These are phyloP conservation scores for Zophobas morio DNA, from an alignment of 1,140 invertebrate species.

Conservation along the genomic window DNA sequence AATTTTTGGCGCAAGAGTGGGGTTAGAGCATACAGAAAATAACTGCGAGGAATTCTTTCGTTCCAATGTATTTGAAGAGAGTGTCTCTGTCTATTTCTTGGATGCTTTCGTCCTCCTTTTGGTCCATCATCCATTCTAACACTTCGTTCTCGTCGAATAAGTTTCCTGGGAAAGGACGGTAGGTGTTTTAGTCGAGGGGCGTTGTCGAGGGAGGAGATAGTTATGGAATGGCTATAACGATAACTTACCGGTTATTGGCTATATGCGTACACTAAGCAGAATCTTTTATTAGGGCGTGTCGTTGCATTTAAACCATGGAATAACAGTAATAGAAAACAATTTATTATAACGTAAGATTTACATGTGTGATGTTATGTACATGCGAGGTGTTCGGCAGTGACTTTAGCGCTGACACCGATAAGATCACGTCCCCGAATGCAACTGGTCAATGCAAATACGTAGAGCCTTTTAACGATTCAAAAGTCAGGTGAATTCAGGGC, in stretches of 20 bases:
- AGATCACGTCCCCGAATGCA: slow-evolving; percentile 52
- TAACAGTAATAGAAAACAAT: slow-evolving; percentile 63
- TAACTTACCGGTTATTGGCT: slow-evolving; percentile 43
- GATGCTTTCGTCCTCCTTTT: slow-evolving; percentile 94
- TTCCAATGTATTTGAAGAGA: slow-evolving; percentile 89
- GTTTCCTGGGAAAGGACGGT: slow-evolving; percentile 76
- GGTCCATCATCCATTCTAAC: slow-evolving; percentile 91
- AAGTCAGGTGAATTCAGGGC: slow-evolving; percentile 56
- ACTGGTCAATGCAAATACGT: slow-evolving; percentile 60
- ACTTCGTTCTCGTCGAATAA: slow-evolving; percentile 88
- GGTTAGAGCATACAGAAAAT: slow-evolving; percentile 87
- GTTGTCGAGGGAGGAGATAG: slow-evolving; percentile 20
- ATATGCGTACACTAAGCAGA: slow-evolving; percentile 26
- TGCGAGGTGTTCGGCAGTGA: slow-evolving; percentile 65
- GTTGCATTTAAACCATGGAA: slow-evolving; percentile 47
- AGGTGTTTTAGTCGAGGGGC: slow-evolving; percentile 7
- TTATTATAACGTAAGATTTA: slow-evolving; percentile 61
- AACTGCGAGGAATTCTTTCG: slow-evolving; percentile 93
- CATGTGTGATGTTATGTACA: slow-evolving; percentile 58
- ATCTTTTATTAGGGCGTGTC: slow-evolving; percentile 37
- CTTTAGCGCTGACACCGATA: slow-evolving; percentile 58
- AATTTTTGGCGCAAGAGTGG: neutral
- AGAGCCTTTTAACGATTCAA: slow-evolving; percentile 53
- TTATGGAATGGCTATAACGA: slow-evolving; percentile 52
- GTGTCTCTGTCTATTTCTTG: slow-evolving; percentile 91